A percentile compares a stretch with the other conserved stretches of the same genome.
These are phyloP conservation scores for Lithobius niger DNA, from an alignment of 1,140 invertebrate genomes.

Conservation along the genomic window DNA sequence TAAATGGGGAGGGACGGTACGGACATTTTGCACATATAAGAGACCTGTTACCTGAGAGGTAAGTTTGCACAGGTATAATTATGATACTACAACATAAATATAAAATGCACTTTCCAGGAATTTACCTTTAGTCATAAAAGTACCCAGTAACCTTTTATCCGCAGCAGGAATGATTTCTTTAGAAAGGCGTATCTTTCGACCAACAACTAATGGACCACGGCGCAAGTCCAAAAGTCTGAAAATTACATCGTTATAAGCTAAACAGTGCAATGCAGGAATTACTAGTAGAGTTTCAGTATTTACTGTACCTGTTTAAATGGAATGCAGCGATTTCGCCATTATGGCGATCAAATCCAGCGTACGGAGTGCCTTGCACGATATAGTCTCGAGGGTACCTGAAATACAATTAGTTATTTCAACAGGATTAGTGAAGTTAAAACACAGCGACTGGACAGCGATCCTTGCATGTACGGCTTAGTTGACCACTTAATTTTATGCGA, in stretches of 20 bases:
- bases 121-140: slow-evolving; percentile 27
- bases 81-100: too few relatives aligned
- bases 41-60: too few relatives aligned
- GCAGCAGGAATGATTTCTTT: slow-evolving; percentile 58
- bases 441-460: too few relatives aligned
- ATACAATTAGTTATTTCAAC: slow-evolving; percentile 6
- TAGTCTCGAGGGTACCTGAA: slow-evolving; percentile 53
- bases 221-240: slow-evolving; percentile 53
- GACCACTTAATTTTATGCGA: background rate
- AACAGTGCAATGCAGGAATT: too few relatives aligned
- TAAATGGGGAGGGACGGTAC: too few relatives aligned
- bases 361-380: slow-evolving; percentile 62
- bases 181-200: slow-evolving; percentile 57
- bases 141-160: slow-evolving; percentile 25
- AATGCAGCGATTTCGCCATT: slow-evolving; percentile 93
- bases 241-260: too few relatives aligned
- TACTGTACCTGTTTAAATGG: slow-evolving; percentile 50
- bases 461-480: too few relatives aligned
- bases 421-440: too few relatives aligned
- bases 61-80: too few relatives aligned
- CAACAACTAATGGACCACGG: slow-evolving; percentile 61
- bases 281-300: too few relatives aligned
- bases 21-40: too few relatives aligned
- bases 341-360: slow-evolving; percentile 77
- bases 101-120: background rate